Evolutionary conservation across 2,888 invertebrate species (phyloP), one percentile per base, ranked within the genome.

Genomic region (Chirona hameri): DNA sequence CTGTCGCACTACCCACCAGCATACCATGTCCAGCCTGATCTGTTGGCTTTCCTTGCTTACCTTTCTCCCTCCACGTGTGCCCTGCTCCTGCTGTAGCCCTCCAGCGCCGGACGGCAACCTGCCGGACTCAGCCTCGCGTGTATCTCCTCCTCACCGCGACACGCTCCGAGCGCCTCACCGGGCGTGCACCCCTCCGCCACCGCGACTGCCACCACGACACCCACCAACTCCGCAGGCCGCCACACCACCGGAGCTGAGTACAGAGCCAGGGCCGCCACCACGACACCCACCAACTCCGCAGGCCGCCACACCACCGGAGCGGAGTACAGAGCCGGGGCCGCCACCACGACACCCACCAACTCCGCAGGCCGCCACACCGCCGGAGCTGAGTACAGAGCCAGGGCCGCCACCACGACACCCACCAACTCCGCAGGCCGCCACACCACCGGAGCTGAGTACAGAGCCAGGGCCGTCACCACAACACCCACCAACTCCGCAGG

Each of bases 1-100:
- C 2, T 39, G 39, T 39, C 39, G 39, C 39, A 39, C 39, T 39
- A 39, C 39, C 39, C 2, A 39, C 39, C 39, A 7, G 7, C 39
- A 39, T 39, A 39, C 39, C 4, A 39, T 39, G 39, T 39, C 39
- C 2, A 39, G 39, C 39, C 39, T 21, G 15, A 60, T 82, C 81
- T 60, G 31, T n/a, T 24, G 65, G 79, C 81, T 80, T 72, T 31
- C 83, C 55, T 57, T 81, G 39, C 29, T 76, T 29, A 31, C 15
- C 69, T 69, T 24, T 24, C 5, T 21, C 21, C n/a, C 69, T 69
- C n/a, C 69, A 27, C 39, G 39, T 69, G n/a, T 24, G 10, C 69
- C 24, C 69, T n/a, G 4, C 69, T 12, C 27, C 69, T 24, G n/a
- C n/a, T 69, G n/a, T 27, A n/a, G n/a, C n/a, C 69, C 27, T 27